Evolutionary conservation across 2,113 vertebrate species (phyloP).

Genomic region (human): DNA sequence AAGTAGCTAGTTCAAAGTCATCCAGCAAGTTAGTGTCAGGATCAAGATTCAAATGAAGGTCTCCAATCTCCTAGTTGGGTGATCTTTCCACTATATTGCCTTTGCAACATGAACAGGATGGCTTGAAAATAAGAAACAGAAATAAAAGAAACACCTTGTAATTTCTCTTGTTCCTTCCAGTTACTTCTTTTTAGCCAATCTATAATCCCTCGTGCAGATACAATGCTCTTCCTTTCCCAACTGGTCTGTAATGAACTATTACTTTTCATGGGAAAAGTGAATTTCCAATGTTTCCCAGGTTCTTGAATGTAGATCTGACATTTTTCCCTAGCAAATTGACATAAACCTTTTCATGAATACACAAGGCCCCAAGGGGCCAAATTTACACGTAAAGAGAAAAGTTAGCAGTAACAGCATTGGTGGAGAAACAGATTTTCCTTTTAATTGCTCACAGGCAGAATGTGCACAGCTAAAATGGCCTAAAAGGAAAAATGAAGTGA

Average conservation of each 20-base stretch:
- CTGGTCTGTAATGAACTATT: not conserved
- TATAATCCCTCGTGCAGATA: not conserved
- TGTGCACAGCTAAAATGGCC: not conserved
- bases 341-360: not conserved
- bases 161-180: not conserved
- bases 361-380: not conserved
- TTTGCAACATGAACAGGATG: not conserved
- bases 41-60: not conserved
- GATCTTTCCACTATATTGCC: not conserved
- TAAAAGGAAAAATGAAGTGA: not conserved
- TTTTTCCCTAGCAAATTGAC: not conserved
- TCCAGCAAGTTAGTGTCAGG: not conserved
- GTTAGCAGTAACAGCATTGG: not conserved
- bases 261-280: not conserved
- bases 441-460: not conserved
- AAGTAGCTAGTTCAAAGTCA: not conserved
- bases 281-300: not conserved
- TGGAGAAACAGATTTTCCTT: not conserved
- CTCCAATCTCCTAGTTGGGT: not conserved
- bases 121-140: not conserved
- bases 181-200: constrained; percentile 18
- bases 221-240: not conserved
- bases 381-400: not conserved
- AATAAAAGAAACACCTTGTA: not conserved
- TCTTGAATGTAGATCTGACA: not conserved